These are phyloP conservation scores for Drosophila recens DNA, from an alignment of 2,888 invertebrate genomes.

Conservation along the genomic window DNA sequence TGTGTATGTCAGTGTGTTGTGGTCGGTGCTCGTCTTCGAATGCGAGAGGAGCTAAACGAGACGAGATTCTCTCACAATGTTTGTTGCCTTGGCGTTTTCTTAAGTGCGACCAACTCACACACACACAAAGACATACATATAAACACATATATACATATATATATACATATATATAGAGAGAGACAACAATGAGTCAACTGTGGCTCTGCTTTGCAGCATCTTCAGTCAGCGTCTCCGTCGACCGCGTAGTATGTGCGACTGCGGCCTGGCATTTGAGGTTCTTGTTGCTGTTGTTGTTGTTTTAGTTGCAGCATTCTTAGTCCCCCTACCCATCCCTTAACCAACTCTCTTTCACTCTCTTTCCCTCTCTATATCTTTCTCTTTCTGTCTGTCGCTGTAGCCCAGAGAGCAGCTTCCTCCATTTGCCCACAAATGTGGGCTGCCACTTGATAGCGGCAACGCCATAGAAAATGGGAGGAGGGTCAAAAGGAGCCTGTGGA, in stretches of 20 bases:
- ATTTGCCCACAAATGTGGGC: conserved; percentile 74
- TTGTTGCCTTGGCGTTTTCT: conserved; percentile 69
- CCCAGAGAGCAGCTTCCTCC: conserved; percentile 32
- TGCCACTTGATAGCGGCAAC: conserved; percentile 79
- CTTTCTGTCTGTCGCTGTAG: not conserved
- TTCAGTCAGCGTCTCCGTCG: conserved; percentile 58
- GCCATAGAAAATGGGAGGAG: conserved; percentile 20
- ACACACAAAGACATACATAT: conserved; percentile 18
- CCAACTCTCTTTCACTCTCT: not conserved
- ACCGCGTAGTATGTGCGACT: conserved; percentile 75
- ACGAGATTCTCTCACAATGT: conserved; percentile 55
- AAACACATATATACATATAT: not conserved
- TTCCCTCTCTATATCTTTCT: not conserved
- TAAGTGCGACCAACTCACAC: conserved; percentile 53
- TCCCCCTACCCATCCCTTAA: not conserved
- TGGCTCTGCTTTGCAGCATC: conserved; percentile 39
- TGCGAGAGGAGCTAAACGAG: conserved; percentile 56
- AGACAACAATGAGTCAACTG: conserved; percentile 50
- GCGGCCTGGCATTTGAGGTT: conserved; percentile 60
- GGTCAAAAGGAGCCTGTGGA: too few species aligned
- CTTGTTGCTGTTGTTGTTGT: not conserved
- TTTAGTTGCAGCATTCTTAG: conserved; percentile 29
- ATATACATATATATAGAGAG: not conserved
- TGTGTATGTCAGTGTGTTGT: conserved; percentile 40
- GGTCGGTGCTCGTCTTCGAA: conserved; percentile 53